Conservation (phyloP, 1,140 invertebrate genomes). For the Atta texana region DNA sequence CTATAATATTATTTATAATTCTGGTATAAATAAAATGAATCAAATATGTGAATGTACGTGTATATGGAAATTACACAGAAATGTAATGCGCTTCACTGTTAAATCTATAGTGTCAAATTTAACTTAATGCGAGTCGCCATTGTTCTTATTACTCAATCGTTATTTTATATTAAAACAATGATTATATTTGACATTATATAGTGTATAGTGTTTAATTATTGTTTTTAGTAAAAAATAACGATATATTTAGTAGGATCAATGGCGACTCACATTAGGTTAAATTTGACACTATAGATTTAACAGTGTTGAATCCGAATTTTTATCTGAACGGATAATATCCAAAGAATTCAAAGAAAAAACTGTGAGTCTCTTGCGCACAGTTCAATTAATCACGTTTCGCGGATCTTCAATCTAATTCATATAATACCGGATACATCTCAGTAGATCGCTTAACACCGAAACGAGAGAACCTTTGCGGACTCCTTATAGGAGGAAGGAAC, state of each 20-base stretch:
- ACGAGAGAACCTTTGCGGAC: slow-evolving; percentile 69
- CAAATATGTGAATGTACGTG: background rate
- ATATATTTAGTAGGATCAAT: too few relatives aligned
- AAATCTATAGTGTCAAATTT: too few relatives aligned
- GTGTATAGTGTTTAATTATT: too few relatives aligned
- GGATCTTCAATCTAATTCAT: slow-evolving; percentile 69
- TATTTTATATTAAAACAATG: too few relatives aligned
- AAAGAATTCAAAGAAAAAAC: slow-evolving; percentile 3
- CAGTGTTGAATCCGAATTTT: background rate
- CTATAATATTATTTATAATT: background rate
- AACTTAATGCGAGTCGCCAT: too few relatives aligned
- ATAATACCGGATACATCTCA: slow-evolving; percentile 68
- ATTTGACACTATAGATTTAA: too few relatives aligned
- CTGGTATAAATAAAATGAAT: background rate
- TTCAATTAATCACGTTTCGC: slow-evolving; percentile 52
- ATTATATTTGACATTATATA: too few relatives aligned
- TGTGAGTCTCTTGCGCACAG: background rate
- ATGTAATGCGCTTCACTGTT: background rate
- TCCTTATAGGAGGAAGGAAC: slow-evolving; percentile 66
- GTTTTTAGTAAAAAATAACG: too few relatives aligned
- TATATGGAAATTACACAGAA: background rate
- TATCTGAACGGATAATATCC: background rate
- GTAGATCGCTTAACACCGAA: slow-evolving; percentile 66
- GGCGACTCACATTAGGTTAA: too few relatives aligned
- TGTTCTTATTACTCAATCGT: too few relatives aligned